These are phyloP conservation scores for Chlorops oryzae DNA, from an alignment of 1,140 invertebrate species.

Conservation along the genomic window DNA sequence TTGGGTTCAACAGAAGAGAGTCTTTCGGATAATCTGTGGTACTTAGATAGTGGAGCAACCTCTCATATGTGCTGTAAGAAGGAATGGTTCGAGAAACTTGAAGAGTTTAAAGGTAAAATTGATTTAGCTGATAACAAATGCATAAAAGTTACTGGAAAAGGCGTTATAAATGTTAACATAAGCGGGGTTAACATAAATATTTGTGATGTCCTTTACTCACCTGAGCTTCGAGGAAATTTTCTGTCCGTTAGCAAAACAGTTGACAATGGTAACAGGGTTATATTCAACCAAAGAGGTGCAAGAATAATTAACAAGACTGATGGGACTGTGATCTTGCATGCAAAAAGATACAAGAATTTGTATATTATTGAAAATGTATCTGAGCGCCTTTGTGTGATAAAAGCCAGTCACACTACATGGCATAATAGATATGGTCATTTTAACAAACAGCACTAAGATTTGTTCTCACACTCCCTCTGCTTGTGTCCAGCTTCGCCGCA, in stretches of 20 bases:
- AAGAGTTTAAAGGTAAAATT: background rate
- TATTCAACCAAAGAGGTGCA: background rate
- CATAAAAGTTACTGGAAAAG: background rate
- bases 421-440: background rate
- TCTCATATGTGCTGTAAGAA: conserved; percentile 11
- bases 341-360: background rate
- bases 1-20: background rate
- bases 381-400: background rate
- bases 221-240: conserved; percentile 10
- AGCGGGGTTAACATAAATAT: background rate
- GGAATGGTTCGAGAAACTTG: background rate
- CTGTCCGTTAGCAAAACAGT: conserved; percentile 3
- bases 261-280: conserved; percentile 1
- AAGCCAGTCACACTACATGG: background rate
- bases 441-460: no score
- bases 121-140: conserved; percentile 6
- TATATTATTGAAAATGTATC: background rate
- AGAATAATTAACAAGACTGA: background rate
- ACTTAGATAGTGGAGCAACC: conserved; percentile 10
- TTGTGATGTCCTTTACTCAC: conserved; percentile 5
- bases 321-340: background rate
- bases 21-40: conserved; percentile 4
- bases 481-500: no score
- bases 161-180: conserved; percentile 1
- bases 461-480: no score